These are phyloP conservation scores for Athene cunicularia DNA, from an alignment of 2,113 vertebrate genomes.

Conservation along the genomic window DNA sequence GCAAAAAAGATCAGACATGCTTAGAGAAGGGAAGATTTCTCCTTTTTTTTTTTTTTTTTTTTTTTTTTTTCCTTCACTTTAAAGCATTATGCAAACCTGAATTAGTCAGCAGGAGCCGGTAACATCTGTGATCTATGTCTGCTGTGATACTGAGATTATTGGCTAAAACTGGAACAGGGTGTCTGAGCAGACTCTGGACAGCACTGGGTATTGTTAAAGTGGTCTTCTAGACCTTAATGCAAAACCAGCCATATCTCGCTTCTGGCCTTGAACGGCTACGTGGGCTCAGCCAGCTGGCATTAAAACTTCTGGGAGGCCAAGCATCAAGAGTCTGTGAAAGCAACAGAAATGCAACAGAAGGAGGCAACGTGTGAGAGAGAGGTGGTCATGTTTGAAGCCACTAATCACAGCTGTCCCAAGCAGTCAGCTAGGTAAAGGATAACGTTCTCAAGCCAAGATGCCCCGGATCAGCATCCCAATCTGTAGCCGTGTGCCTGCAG, in stretches of 20 bases:
- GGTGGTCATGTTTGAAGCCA: conserved; percentile 1
- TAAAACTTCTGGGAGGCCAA: conserved; percentile 24
- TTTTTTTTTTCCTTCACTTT: background rate
- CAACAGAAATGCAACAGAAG: conserved; percentile 10
- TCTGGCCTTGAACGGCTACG: background rate
- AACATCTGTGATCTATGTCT: background rate
- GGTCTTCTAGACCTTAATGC: background rate
- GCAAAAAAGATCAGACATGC: background rate
- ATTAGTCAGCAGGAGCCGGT: background rate
- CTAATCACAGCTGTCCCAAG: conserved; percentile 31
- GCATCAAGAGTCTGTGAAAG: background rate
- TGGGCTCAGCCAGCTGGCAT: background rate
- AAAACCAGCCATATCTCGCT: background rate
- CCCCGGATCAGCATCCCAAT: background rate
- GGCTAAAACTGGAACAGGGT: background rate
- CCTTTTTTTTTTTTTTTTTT: too few species aligned
- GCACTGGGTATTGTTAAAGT: background rate
- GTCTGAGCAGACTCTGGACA: background rate
- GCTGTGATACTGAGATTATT: background rate
- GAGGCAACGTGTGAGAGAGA: background rate
- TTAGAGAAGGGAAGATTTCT: background rate
- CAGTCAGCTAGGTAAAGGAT: background rate
- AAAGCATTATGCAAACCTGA: background rate
- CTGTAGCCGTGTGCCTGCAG: background rate
- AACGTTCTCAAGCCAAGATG: background rate